Evolutionary conservation across 2,113 vertebrate species (phyloP).

Genomic region (Bungarus multicinctus): DNA sequence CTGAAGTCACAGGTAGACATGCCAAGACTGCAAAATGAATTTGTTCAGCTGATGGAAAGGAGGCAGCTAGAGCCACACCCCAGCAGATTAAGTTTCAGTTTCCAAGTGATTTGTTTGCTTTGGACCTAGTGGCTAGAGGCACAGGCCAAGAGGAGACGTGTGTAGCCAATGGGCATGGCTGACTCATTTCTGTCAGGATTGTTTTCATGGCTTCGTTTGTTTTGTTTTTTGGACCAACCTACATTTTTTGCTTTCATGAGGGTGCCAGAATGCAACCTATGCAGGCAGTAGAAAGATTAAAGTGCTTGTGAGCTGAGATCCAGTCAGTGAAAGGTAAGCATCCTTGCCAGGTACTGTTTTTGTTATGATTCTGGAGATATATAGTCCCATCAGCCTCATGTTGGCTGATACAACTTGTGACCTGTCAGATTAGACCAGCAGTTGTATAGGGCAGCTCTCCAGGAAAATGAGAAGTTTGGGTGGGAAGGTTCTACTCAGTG

Average conservation of each 20-base stretch:
- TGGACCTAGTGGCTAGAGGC: not conserved
- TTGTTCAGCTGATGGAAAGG: slow-evolving; percentile 10
- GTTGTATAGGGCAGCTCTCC: not conserved
- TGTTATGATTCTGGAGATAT: not conserved
- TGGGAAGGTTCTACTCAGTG: too few relatives aligned
- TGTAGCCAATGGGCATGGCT: not conserved
- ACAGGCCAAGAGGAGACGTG: not conserved
- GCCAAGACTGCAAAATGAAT: not conserved
- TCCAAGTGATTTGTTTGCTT: slow-evolving; percentile 5
- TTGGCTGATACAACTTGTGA: not conserved
- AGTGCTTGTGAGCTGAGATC: not conserved
- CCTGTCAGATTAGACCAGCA: not conserved
- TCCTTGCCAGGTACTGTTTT: not conserved
- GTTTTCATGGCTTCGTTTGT: not conserved
- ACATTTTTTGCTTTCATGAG: not conserved
- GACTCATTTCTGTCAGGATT: not conserved
- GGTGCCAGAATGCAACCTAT: not conserved
- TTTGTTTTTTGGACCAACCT: not conserved
- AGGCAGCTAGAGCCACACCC: slow-evolving; percentile 1
- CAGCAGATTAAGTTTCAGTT: slow-evolving; percentile 8
- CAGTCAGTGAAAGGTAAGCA: slow-evolving; percentile 21
- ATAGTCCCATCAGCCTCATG: not conserved
- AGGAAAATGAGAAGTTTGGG: not conserved
- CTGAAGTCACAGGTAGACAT: slow-evolving; percentile 20
- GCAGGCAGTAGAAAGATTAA: not conserved